Conservation (phyloP, 2,888 invertebrate species). For the Cryptus armator region DNA sequence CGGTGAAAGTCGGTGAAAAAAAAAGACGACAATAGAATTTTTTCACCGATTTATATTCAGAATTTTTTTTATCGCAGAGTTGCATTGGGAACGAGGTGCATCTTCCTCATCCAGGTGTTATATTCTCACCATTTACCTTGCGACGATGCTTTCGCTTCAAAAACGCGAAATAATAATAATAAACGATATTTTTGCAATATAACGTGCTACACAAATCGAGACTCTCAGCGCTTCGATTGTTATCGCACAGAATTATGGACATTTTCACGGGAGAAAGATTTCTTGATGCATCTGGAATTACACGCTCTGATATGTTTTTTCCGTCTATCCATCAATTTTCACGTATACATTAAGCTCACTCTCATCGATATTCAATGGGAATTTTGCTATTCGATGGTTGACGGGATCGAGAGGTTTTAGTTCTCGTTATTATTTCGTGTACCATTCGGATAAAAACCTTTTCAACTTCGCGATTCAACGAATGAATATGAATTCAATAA, state of each 20-base stretch:
- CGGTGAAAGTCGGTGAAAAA: no score
- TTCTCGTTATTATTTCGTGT: constrained; percentile 2
- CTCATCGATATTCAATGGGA: constrained; percentile 46
- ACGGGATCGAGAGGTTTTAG: no score
- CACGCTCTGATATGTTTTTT: neutral
- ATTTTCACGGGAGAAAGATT: constrained; percentile 11
- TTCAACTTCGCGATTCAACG: constrained; percentile 14
- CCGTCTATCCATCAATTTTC: constrained; percentile 3
- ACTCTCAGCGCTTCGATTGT: neutral
- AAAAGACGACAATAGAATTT: neutral
- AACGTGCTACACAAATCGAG: no score
- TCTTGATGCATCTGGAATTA: neutral
- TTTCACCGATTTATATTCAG: neutral
- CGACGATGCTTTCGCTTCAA: no score
- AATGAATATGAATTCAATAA: neutral
- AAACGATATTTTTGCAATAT: no score
- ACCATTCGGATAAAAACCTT: neutral
- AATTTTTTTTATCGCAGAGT: neutral
- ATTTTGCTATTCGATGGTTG: neutral
- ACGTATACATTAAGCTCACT: constrained; percentile 16
- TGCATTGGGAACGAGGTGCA: neutral
- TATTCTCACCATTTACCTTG: neutral
- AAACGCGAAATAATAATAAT: no score
- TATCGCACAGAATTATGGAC: constrained; percentile 33
- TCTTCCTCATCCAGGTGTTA: neutral